A percentile compares a stretch with the other conserved stretches of the same genome.
Evolutionary conservation across 2,113 vertebrate genomes (phyloP).

Genomic region (Neolamprologus fasciatus): DNA sequence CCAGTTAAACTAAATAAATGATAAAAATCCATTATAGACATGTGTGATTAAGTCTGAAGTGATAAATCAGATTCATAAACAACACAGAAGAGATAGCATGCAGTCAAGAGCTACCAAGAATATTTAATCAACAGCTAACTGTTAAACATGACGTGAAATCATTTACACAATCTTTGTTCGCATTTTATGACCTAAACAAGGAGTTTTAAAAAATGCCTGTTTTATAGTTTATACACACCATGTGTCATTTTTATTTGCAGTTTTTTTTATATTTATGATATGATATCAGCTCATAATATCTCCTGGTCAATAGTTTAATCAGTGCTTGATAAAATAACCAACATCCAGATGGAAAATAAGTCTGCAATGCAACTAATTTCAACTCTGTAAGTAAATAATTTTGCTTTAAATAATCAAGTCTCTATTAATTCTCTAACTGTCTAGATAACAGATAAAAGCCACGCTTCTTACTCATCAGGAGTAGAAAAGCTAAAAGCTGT

Average conservation of each 20-base stretch:
- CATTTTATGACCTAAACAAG: neutral
- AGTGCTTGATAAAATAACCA: neutral
- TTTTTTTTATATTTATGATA: neutral
- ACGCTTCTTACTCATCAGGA: neutral
- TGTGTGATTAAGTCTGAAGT: neutral
- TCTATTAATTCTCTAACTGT: neutral
- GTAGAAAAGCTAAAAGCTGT: neutral
- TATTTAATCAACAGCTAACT: neutral
- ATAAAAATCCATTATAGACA: neutral
- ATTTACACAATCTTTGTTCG: neutral
- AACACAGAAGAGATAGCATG: neutral
- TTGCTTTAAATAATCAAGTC: neutral
- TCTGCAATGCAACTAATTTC: neutral
- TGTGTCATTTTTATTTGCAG: neutral
- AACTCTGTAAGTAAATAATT: neutral
- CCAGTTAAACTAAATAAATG: neutral
- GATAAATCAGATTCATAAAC: neutral
- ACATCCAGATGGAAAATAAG: neutral
- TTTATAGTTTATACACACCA: neutral
- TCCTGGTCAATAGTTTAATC: neutral
- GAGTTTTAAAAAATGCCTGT: neutral
- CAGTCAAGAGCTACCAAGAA: neutral
- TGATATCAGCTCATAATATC: neutral
- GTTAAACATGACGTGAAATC: neutral
- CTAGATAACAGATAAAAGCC: neutral